Evolutionary conservation across 2,113 vertebrate species (phyloP).

Genomic region (Hippocampus comes): DNA sequence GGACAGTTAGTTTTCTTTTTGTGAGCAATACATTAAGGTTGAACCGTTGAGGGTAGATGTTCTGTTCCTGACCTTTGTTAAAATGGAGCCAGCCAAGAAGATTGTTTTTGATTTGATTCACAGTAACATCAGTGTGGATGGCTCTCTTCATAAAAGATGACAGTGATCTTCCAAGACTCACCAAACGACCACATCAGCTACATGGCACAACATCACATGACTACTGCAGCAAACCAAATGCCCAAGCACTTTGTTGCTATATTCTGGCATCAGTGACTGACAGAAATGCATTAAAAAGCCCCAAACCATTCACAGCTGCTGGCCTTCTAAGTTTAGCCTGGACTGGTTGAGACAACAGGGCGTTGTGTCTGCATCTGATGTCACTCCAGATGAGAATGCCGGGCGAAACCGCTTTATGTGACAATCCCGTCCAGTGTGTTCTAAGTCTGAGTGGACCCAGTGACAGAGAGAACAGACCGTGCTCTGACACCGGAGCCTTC

Average conservation of each 20-base stretch:
- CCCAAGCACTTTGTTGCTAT: constrained; percentile 10
- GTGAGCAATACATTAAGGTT: neutral
- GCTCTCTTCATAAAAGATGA: neutral
- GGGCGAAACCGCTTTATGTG: constrained; percentile 37
- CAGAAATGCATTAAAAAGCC: neutral
- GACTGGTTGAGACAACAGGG: constrained; percentile 39
- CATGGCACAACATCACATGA: constrained; percentile 16
- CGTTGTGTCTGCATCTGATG: constrained; percentile 59
- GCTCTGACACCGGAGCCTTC: constrained; percentile 50
- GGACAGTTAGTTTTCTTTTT: neutral
- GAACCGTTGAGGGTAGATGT: neutral
- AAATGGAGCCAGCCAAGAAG: neutral
- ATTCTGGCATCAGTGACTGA: constrained; percentile 30
- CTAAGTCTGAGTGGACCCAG: constrained; percentile 39
- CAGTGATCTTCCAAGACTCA: neutral
- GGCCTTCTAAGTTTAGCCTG: constrained; percentile 24
- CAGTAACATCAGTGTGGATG: neutral
- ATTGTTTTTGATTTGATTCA: neutral
- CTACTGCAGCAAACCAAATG: constrained; percentile 7
- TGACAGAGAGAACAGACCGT: constrained; percentile 54
- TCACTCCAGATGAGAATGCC: constrained; percentile 56
- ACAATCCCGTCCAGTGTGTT: constrained; percentile 61
- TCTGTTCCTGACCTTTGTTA: neutral
- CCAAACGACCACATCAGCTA: constrained; percentile 11
- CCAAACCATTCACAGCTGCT: constrained; percentile 23